A percentile compares a stretch with the other conserved stretches of the same genome.
phyloP scores from a whole-genome alignment of 2,113 vertebrate species.

The Pogona vitticeps region DNA sequence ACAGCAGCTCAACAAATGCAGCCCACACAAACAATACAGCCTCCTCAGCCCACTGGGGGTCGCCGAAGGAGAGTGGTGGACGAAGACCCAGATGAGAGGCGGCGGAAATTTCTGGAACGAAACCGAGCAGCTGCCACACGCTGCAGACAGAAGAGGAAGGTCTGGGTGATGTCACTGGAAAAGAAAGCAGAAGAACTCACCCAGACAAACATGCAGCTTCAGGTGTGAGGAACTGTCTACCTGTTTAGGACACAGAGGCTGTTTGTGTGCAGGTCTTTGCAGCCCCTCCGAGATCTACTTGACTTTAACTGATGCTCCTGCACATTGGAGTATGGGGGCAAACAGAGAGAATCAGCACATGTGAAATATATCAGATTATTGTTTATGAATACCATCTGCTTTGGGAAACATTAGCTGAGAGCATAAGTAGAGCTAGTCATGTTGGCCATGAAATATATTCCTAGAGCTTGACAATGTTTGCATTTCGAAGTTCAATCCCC shows the following conservation, averaged over 20 bases:
- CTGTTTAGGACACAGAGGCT: slow-evolving; percentile 65
- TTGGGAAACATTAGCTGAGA: slow-evolving; percentile 37
- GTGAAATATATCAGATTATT: slow-evolving; percentile 44
- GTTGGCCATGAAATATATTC: no score
- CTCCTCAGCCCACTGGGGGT: slow-evolving; percentile 89
- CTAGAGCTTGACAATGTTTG: no score
- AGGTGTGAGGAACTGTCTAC: slow-evolving; percentile 83
- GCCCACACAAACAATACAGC: slow-evolving; percentile 93
- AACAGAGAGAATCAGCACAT: slow-evolving; percentile 40
- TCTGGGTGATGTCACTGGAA: slow-evolving; percentile 99
- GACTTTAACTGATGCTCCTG: slow-evolving; percentile 22
- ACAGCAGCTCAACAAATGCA: slow-evolving; percentile 97
- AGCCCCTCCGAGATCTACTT: neutral
- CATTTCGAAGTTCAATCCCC: no score
- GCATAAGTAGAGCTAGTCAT: neutral
- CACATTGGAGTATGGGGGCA: slow-evolving; percentile 17
- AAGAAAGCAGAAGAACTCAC: slow-evolving; percentile 99
- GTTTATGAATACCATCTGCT: slow-evolving; percentile 55
- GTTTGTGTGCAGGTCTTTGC: slow-evolving; percentile 61
- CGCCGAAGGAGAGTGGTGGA: slow-evolving; percentile 94
- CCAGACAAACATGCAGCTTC: slow-evolving; percentile 99
- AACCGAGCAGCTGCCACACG: slow-evolving; percentile 96
- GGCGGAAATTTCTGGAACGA: slow-evolving; percentile 97
- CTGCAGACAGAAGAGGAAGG: slow-evolving; percentile 99
- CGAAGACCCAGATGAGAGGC: slow-evolving; percentile 95